Base-by-base conservation (phyloP, 23 tunicate species). In the Ascidia mentula region DNA sequence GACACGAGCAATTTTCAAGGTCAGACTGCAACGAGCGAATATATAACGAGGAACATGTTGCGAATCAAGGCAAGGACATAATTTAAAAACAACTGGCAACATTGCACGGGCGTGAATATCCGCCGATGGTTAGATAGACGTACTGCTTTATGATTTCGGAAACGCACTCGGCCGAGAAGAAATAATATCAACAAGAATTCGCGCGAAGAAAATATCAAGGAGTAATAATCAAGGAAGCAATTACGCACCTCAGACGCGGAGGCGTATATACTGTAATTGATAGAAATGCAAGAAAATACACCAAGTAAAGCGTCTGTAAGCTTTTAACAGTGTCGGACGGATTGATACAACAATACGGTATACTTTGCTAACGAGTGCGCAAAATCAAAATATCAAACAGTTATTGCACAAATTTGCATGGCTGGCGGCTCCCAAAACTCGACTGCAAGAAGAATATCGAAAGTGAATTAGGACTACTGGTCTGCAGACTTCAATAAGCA, bases 351-450 rank as follows among this genome's bases (percentile, higher is more conserved):
- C n/a, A n/a, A n/a, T n/a, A n/a, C n/a, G n/a, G n/a, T n/a, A n/a
- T n/a, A 20, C 65, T 53, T 53, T 53, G 65, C 65, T 53, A 53
- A 53, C 65, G 65, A 53, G 65, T 53, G 65, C 65, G 65, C 13
- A 53, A n/a, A 53, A 53, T 53, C 65, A 53, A 53, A 53, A 28
- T 53, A 28, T 53, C n/a, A n/a, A n/a, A 53, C 65, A 53, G 28
- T 20, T 53, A 53, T 53, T 53, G 65, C 65, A 53, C 65, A 53
- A 9, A 53, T 53, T 28, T 26, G 65, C 24, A 28, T 26, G 65
- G 65, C 24, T 28, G 24, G 65, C 22, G 65, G 65, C 65, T 26
- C 65, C n/a, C 65, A 9, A 26, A 28, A 9, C 65, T 28, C 22
- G 24, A 53, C 65, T 53, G 65, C 65, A 53, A 53, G 65, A 28